These are phyloP conservation scores for Bhutanitis thaidina DNA, from an alignment of 2,888 invertebrate genomes.

Conservation along the genomic window DNA sequence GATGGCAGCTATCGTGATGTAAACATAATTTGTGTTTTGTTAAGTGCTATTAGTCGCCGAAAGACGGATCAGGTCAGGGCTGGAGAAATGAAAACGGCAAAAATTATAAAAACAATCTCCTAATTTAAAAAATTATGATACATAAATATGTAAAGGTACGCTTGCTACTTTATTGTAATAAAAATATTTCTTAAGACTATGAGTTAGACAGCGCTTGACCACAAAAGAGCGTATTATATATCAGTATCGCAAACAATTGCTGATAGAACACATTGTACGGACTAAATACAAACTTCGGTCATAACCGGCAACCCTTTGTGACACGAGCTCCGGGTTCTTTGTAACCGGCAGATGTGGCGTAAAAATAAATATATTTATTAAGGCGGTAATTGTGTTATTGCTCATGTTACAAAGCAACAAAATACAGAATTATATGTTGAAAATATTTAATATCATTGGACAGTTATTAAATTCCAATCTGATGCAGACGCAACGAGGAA, in stretches of 20 bases:
- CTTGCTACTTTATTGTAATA: no score
- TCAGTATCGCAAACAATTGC: slow-evolving; percentile 42
- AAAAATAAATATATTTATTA: slow-evolving; percentile 7
- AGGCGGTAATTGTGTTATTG: background rate
- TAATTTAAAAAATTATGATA: no score
- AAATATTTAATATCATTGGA: background rate
- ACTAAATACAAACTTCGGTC: slow-evolving; percentile 47
- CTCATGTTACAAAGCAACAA: background rate
- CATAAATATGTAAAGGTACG: no score
- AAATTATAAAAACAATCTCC: no score
- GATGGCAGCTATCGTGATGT: no score
- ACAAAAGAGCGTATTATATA: slow-evolving; percentile 42
- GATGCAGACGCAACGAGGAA: slow-evolving; percentile 1
- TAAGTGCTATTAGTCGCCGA: no score
- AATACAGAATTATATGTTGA: background rate
- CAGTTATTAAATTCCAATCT: slow-evolving; percentile 17
- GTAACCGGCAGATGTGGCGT: background rate
- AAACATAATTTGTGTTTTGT: no score
- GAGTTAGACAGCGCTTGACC: no score
- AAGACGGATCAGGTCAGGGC: no score
- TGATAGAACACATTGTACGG: slow-evolving; percentile 43
- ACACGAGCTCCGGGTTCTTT: slow-evolving; percentile 14
- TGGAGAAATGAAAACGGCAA: no score
- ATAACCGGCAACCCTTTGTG: slow-evolving; percentile 29
- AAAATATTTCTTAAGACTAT: no score